Base-by-base conservation (phyloP, 2,888 invertebrate genomes). In the Ctena decussata region DNA sequence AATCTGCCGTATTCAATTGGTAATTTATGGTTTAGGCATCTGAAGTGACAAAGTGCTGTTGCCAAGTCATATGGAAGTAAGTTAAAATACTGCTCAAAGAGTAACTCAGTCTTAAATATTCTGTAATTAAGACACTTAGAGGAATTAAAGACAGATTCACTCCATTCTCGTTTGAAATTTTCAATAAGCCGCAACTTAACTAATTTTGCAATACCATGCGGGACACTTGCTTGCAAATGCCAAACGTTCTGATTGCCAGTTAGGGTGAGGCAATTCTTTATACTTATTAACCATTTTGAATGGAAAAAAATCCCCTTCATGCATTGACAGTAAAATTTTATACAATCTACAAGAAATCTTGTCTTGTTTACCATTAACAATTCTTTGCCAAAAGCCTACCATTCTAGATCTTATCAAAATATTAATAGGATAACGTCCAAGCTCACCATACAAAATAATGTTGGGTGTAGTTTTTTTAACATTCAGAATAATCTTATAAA, bases 401-500 rank as follows among this genome's bases (percentile, higher is more conserved):
- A 60, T 39, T 65, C 76, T 60, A 8, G 65, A 65, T 65, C 65
- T 60, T 1, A 5, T 37, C 11, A 76, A n/a, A 27, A 39, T 37
- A 27, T 76, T n/a, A 27, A 41, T 60, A 11, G 60, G 76, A 3
- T 60, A 49, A 24, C 27, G 2, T 8, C 76, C 65, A 1, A 60
- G 21, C 41, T 76, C 76, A 8, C 76, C 39, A 76, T 60, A 76
- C 3, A 76, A 30, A 37, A 76, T 76, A n/a, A 60, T 39, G n/a
- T 60, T 76, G 18, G 65, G 65, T 65, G 65, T 65, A 35, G 60
- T 49, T 35, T 53, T 76, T 65, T 76, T 76, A 49, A 76, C n/a
- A 60, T 41, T 39, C 12, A 76, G 24, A 18, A 76, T 12, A 6
- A 60, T 24, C 27, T 65, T 76, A 18, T 60, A 41, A 39, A 41